Evolutionary conservation across 2,797 vertebrate species (phyloP).

Genomic region (Pangasius macronema): DNA sequence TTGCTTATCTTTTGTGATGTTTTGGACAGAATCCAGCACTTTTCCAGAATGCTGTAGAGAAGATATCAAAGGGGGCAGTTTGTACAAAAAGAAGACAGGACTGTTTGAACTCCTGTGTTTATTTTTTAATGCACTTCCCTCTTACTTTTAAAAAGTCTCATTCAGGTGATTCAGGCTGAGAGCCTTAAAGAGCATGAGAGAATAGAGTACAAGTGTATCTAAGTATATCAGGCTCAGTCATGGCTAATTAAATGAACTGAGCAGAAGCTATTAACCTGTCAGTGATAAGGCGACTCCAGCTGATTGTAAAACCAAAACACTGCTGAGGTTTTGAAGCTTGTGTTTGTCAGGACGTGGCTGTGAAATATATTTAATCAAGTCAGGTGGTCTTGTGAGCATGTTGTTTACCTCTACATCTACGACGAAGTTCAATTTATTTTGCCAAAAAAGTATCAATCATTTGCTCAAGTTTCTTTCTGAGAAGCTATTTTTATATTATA

Average conservation of each 20-base stretch:
- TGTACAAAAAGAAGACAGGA: background rate
- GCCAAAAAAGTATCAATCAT: background rate
- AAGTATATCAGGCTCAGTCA: slow-evolving; percentile 38
- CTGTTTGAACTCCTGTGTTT: slow-evolving; percentile 45
- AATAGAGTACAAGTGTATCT: slow-evolving; percentile 26
- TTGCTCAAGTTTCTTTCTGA: background rate
- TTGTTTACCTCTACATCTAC: background rate
- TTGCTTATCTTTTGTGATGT: slow-evolving; percentile 6
- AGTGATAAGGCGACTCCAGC: slow-evolving; percentile 23
- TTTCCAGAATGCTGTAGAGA: slow-evolving; percentile 12
- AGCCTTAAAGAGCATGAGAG: slow-evolving; percentile 29
- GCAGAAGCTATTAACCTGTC: slow-evolving; percentile 47
- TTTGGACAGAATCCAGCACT: background rate
- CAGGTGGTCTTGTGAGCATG: background rate
- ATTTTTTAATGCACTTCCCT: slow-evolving; percentile 35
- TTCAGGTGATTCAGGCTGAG: slow-evolving; percentile 23
- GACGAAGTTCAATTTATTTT: background rate
- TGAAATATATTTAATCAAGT: background rate
- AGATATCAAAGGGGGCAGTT: background rate
- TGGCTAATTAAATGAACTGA: slow-evolving; percentile 42
- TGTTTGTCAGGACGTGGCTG: background rate
- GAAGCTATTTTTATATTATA: background rate
- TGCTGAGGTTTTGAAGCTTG: background rate
- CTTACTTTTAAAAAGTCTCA: slow-evolving; percentile 21
- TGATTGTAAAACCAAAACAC: background rate